phyloP scores from a whole-genome alignment of 2,888 invertebrate species.

The Pterostichus madidus region DNA sequence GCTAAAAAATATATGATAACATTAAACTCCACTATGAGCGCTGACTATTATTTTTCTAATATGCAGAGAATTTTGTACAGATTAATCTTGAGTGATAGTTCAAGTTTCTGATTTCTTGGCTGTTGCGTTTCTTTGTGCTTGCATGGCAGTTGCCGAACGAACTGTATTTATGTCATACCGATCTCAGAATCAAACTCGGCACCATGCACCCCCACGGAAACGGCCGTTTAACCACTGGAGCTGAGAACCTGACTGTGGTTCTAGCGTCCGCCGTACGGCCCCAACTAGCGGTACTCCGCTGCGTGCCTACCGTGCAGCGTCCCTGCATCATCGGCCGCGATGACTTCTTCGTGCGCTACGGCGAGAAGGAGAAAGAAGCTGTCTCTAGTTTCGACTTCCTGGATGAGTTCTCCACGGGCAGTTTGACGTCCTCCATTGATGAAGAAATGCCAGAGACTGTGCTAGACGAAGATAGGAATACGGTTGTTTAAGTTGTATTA shows the following conservation, averaged over 20 bases:
- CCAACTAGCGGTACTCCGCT: slow-evolving; percentile 80
- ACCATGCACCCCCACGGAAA: slow-evolving; percentile 78
- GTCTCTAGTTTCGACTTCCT: slow-evolving; percentile 90
- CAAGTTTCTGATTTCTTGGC: slow-evolving; percentile 14
- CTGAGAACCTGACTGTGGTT: slow-evolving; percentile 71
- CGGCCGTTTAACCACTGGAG: slow-evolving; percentile 74
- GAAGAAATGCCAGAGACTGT: slow-evolving; percentile 67
- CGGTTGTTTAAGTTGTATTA: slow-evolving; percentile 63
- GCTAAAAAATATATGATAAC: too few relatives aligned
- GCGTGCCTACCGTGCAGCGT: slow-evolving; percentile 76
- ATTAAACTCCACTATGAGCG: too few relatives aligned
- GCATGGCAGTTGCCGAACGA: slow-evolving; percentile 67
- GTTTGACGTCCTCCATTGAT: slow-evolving; percentile 58
- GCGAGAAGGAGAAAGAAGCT: slow-evolving; percentile 87
- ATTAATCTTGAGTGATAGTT: neutral
- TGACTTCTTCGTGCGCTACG: slow-evolving; percentile 88
- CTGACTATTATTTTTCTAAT: too few relatives aligned
- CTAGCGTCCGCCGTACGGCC: slow-evolving; percentile 82
- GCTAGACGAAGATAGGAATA: slow-evolving; percentile 70
- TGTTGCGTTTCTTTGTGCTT: slow-evolving; percentile 19
- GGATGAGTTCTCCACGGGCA: slow-evolving; percentile 78
- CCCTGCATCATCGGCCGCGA: slow-evolving; percentile 88
- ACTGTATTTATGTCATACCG: slow-evolving; percentile 70
- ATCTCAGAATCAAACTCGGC: slow-evolving; percentile 73
- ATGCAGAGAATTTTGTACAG: too few relatives aligned